phyloP scores from a whole-genome alignment of 2,797 vertebrate species.

The Fratercula arctica region DNA sequence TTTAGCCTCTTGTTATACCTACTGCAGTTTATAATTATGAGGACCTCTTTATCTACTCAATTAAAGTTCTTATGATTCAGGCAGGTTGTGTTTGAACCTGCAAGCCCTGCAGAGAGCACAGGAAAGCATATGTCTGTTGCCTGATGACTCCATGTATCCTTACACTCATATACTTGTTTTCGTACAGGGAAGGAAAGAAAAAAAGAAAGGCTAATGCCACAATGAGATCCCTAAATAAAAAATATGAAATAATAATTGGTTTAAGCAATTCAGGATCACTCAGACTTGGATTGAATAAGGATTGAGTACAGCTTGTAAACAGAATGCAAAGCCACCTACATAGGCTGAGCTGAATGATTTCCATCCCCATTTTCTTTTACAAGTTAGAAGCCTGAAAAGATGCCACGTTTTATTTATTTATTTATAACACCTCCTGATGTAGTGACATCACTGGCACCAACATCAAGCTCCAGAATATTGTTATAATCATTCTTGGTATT shows the following conservation, averaged over 20 bases:
- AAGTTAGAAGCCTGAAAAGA: not conserved
- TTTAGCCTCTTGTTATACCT: conserved; percentile 89
- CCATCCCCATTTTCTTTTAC: not conserved
- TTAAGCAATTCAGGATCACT: conserved; percentile 23
- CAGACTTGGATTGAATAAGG: not conserved
- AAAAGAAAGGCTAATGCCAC: not conserved
- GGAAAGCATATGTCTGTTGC: conserved; percentile 45
- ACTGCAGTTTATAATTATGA: conserved; percentile 88
- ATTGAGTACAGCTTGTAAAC: not conserved
- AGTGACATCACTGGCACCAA: not conserved
- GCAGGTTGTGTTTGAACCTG: conserved; percentile 74
- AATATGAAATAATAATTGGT: conserved; percentile 50
- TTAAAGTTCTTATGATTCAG: conserved; percentile 79
- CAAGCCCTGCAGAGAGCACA: conserved; percentile 56
- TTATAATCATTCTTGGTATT: not conserved
- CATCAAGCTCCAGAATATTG: not conserved
- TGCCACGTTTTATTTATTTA: not conserved
- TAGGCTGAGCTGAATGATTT: not conserved
- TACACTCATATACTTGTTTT: conserved; percentile 18
- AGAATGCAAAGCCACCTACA: conserved; percentile 12
- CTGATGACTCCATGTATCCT: conserved; percentile 31
- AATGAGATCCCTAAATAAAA: conserved; percentile 13
- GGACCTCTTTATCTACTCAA: conserved; percentile 85
- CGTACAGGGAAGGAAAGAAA: not conserved
- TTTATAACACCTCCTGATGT: not conserved